Conservation (phyloP, 2,888 invertebrate genomes). For the Philaethria dido region DNA sequence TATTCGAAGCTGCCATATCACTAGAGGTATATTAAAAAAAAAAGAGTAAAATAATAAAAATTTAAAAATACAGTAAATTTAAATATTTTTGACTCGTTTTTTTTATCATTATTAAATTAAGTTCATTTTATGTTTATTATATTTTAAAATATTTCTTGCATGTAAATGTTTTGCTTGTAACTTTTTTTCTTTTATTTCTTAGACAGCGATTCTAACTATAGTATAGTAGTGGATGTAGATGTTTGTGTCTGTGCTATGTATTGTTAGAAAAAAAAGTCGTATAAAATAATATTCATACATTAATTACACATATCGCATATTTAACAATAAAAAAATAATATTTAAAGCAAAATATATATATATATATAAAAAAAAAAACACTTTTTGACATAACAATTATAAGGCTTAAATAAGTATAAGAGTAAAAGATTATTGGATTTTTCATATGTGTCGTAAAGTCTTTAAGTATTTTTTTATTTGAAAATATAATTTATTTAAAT, state of each 20-base stretch:
- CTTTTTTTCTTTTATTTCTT: not conserved
- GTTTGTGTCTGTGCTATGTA: slow-evolving; percentile 7
- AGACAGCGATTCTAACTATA: not conserved
- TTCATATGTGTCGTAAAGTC: no score
- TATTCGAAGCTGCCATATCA: slow-evolving; percentile 48
- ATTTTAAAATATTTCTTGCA: slow-evolving; percentile 6
- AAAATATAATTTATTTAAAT: no score
- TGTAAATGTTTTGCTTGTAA: slow-evolving; percentile 1
- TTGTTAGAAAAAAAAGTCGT: not conserved
- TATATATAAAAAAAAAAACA: no score
- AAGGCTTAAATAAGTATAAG: no score
- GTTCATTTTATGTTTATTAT: slow-evolving; percentile 2
- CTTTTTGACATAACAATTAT: no score
- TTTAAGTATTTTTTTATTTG: no score
- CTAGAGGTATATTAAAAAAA: slow-evolving; percentile 18
- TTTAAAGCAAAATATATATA: no score
- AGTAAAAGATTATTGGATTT: no score
- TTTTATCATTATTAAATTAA: not conserved
- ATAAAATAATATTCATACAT: not conserved
- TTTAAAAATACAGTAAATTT: not conserved
- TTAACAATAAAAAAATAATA: not conserved
- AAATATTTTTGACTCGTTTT: not conserved
- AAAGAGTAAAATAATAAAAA: not conserved
- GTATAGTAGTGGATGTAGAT: not conserved
- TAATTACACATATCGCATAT: not conserved